Percentiles rank a stretch among this genome's conserved stretches.
phyloP scores from a whole-genome alignment of 2,888 invertebrate species.

The Abrostola triplasia region DNA sequence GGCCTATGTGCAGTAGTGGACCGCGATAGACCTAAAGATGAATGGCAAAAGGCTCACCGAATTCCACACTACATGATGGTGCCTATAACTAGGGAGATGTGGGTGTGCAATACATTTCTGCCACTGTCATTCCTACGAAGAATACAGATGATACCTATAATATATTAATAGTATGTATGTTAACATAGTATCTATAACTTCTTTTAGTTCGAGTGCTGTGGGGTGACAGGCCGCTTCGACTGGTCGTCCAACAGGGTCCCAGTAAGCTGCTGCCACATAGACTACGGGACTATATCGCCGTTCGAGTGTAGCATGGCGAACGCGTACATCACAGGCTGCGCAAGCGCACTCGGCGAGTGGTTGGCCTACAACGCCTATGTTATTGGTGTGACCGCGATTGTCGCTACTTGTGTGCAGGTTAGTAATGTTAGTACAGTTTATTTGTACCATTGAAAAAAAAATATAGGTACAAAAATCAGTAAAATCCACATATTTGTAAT shows the following conservation, averaged over 20 bases:
- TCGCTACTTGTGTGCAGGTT: conserved; percentile 76
- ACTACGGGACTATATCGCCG: conserved; percentile 79
- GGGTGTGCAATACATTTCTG: too few relatives aligned
- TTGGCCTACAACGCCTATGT: conserved; percentile 69
- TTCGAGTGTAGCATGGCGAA: conserved; percentile 77
- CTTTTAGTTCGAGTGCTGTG: conserved; percentile 91
- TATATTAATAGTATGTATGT: background rate
- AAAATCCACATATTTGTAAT: too few relatives aligned
- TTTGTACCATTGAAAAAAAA: background rate
- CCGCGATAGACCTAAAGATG: too few relatives aligned
- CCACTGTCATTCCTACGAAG: too few relatives aligned
- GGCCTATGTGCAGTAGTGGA: too few relatives aligned
- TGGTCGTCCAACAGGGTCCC: conserved; percentile 86
- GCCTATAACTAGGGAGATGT: too few relatives aligned
- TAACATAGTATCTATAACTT: background rate
- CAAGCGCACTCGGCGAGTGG: conserved; percentile 85
- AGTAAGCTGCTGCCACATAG: conserved; percentile 89
- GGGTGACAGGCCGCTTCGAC: conserved; percentile 85
- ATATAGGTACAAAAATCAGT: too few relatives aligned
- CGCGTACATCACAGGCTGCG: conserved; percentile 84
- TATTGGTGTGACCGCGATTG: conserved; percentile 69
- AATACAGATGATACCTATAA: background rate
- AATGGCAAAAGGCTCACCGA: too few relatives aligned
- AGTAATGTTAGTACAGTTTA: conserved; percentile 35
- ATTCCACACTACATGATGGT: too few relatives aligned